Evolutionary conservation across 2,113 vertebrate genomes (phyloP).

Genomic region (Ptilonorhynchus violaceus): DNA sequence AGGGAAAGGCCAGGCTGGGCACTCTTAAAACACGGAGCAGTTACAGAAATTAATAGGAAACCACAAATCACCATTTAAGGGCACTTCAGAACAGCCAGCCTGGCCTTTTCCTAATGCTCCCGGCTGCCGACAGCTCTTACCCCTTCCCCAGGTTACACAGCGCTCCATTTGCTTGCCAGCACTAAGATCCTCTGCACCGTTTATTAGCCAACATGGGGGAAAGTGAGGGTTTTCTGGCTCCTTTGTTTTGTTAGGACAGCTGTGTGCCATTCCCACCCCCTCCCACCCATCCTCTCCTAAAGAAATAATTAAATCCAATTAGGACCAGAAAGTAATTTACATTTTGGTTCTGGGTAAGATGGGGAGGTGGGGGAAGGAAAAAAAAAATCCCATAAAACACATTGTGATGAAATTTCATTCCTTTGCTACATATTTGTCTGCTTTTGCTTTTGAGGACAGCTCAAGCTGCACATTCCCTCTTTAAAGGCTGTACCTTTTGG

Average conservation of each 20-base stretch:
- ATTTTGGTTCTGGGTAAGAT: conserved; percentile 73
- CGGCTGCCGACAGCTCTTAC: neutral
- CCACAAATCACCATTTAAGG: neutral
- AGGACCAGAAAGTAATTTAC: conserved; percentile 79
- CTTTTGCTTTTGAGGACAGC: conserved; percentile 47
- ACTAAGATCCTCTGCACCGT: neutral
- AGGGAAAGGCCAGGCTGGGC: neutral
- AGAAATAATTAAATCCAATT: conserved; percentile 82
- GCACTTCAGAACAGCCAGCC: neutral
- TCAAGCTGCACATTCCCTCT: conserved; percentile 7
- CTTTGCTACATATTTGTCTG: conserved; percentile 64
- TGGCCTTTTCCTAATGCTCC: neutral
- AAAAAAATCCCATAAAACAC: neutral
- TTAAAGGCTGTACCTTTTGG: conserved; percentile 14
- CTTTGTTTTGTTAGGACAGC: conserved; percentile 67
- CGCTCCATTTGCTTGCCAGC: neutral
- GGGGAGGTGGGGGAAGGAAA: neutral
- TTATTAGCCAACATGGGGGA: conserved; percentile 24
- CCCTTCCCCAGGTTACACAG: neutral
- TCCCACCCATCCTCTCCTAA: conserved; percentile 45
- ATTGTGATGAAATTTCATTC: conserved; percentile 56
- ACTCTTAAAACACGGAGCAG: neutral
- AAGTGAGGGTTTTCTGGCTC: conserved; percentile 55
- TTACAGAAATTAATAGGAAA: neutral
- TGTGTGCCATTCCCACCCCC: conserved; percentile 68